phyloP scores from a whole-genome alignment of 2,113 vertebrate genomes.

The cat (Felis catus) region F.catus_Fca126_mat1.0 CM031413.1:6109501-6110000 shows the following conservation, averaged over 20 bases:
- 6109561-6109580: not conserved
- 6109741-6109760: not conserved
- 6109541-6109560: not conserved
- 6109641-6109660: not conserved
- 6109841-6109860: not conserved
- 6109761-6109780: not conserved
- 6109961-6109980: not conserved
- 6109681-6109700: not conserved
- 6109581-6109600: not conserved
- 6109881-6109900: not conserved
- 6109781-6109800: not conserved
- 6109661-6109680: not conserved
- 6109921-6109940: slow-evolving; percentile 48
- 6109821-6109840: slow-evolving; percentile 32
- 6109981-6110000: not conserved
- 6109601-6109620: not conserved
- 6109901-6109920: not conserved
- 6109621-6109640: not conserved
- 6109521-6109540: not conserved
- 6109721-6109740: not conserved
- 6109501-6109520: not conserved
- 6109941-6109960: slow-evolving; percentile 28
- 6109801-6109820: not conserved
- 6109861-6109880: not conserved
- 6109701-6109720: not conserved